phyloP scores from a whole-genome alignment of 2,797 vertebrate genomes.

The Hyperoplus lanceolatus region DNA sequence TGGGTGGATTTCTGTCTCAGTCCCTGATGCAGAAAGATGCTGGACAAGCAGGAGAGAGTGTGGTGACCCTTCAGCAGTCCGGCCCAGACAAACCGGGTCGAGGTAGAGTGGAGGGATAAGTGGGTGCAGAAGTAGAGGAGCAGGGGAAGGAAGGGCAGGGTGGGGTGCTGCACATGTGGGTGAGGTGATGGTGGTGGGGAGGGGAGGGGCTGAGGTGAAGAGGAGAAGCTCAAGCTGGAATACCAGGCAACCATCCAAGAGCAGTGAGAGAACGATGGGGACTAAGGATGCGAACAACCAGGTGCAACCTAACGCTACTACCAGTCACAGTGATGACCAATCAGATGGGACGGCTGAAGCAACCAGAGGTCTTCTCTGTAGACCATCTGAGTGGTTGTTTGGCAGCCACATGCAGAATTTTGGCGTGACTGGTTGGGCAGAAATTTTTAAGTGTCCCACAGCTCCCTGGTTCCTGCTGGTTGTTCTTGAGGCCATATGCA shows the following conservation, averaged over 20 bases:
- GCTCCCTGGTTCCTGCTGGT: slow-evolving; percentile 96
- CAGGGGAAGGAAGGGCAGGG: slow-evolving; percentile 9
- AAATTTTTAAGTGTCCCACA: slow-evolving; percentile 77
- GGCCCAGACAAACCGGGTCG: slow-evolving; percentile 72
- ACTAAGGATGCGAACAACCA: slow-evolving; percentile 87
- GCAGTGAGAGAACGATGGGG: slow-evolving; percentile 68
- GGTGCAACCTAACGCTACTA: slow-evolving; percentile 81
- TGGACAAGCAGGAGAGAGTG: slow-evolving; percentile 86
- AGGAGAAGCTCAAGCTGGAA: slow-evolving; percentile 88
- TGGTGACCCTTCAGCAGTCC: slow-evolving; percentile 79
- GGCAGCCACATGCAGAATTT: slow-evolving; percentile 53
- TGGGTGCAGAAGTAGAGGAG: slow-evolving; percentile 39
- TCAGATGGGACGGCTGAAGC: slow-evolving; percentile 58
- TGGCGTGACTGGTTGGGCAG: slow-evolving; percentile 67
- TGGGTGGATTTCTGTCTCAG: slow-evolving; percentile 79
- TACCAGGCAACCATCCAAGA: slow-evolving; percentile 90
- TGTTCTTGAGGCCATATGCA: slow-evolving; percentile 93
- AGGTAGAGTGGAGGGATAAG: slow-evolving; percentile 78
- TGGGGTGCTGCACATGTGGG: slow-evolving; percentile 71
- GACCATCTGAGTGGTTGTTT: slow-evolving; percentile 36
- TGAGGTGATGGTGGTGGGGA: slow-evolving; percentile 68
- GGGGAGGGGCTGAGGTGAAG: slow-evolving; percentile 74
- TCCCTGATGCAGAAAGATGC: slow-evolving; percentile 86
- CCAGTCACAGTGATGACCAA: slow-evolving; percentile 77
- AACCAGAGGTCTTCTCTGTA: slow-evolving; percentile 53